These are phyloP conservation scores for Phocoena sinus DNA, from an alignment of 2,113 vertebrate genomes.

Conservation along the genomic window DNA sequence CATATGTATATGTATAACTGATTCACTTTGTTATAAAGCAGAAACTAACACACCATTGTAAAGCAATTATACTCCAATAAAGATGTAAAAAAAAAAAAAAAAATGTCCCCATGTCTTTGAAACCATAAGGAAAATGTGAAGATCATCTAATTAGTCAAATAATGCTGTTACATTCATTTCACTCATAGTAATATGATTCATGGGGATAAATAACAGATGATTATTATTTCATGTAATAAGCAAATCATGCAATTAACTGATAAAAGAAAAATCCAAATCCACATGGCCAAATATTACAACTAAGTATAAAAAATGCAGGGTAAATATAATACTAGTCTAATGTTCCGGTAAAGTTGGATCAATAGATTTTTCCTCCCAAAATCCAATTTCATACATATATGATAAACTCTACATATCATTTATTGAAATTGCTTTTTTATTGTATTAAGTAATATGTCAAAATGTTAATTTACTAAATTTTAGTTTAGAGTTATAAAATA, in stretches of 20 bases:
- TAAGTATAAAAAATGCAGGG: not conserved
- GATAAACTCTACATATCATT: not conserved
- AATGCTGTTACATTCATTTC: not conserved
- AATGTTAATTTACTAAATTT: constrained; percentile 2
- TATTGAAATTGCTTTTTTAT: not conserved
- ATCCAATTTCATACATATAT: not conserved
- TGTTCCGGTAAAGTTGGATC: not conserved
- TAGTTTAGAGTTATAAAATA: not conserved
- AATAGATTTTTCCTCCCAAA: not conserved
- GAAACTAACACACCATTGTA: too few species aligned
- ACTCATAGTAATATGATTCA: not conserved
- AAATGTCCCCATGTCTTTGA: not conserved
- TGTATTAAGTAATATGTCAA: not conserved
- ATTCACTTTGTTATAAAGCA: too few species aligned
- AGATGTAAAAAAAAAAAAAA: not conserved
- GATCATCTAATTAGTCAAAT: not conserved
- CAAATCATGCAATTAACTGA: not conserved
- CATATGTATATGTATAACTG: too few species aligned
- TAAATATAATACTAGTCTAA: not conserved
- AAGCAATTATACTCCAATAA: too few species aligned
- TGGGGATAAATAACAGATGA: not conserved
- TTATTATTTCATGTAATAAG: not conserved
- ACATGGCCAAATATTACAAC: not conserved
- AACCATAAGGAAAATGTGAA: not conserved
- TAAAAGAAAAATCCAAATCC: constrained; percentile 3